A percentile compares a stretch with the other conserved stretches of the same genome.
These are phyloP conservation scores for Megastigmus dorsalis DNA, from an alignment of 2,888 invertebrate species.

Conservation along the genomic window DNA sequence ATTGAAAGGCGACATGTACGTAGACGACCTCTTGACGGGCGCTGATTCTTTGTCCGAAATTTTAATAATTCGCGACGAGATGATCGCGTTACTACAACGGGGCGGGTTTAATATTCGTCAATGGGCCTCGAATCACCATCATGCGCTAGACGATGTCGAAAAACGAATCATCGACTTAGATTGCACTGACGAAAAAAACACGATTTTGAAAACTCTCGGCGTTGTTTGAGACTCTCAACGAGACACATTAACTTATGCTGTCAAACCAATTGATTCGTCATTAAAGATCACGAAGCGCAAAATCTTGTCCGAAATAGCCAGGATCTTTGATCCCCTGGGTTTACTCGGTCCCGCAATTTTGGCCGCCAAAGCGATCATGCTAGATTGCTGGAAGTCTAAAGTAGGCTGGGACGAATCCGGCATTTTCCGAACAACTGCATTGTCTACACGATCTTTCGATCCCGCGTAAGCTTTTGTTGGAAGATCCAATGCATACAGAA, in stretches of 20 bases:
- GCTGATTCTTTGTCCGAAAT: slow-evolving; percentile 40
- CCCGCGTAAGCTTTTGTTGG: no score
- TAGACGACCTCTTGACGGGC: slow-evolving; percentile 50
- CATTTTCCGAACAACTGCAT: no score
- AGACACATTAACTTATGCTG: slow-evolving; percentile 44
- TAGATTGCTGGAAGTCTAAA: slow-evolving; percentile 35
- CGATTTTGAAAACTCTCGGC: neutral
- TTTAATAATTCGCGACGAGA: slow-evolving; percentile 41
- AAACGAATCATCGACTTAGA: slow-evolving; percentile 1
- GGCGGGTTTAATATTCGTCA: neutral
- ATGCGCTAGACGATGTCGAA: neutral
- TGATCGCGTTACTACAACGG: neutral
- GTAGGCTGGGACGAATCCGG: slow-evolving; percentile 48
- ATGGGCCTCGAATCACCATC: slow-evolving; percentile 4
- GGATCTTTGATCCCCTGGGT: slow-evolving; percentile 44
- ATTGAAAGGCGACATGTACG: slow-evolving; percentile 55
- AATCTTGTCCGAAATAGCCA: slow-evolving; percentile 39
- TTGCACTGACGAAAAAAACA: neutral
- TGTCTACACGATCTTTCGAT: no score
- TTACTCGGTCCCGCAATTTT: slow-evolving; percentile 41
- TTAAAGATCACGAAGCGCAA: slow-evolving; percentile 26
- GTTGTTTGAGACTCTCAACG: slow-evolving; percentile 39
- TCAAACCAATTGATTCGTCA: neutral
- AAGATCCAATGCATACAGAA: slow-evolving; percentile 33
- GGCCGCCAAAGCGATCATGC: slow-evolving; percentile 37